A percentile compares a stretch with the other conserved stretches of the same genome.
Conservation (phyloP, 2,113 vertebrate genomes). For the Gasterosteus nipponicus region DNA sequence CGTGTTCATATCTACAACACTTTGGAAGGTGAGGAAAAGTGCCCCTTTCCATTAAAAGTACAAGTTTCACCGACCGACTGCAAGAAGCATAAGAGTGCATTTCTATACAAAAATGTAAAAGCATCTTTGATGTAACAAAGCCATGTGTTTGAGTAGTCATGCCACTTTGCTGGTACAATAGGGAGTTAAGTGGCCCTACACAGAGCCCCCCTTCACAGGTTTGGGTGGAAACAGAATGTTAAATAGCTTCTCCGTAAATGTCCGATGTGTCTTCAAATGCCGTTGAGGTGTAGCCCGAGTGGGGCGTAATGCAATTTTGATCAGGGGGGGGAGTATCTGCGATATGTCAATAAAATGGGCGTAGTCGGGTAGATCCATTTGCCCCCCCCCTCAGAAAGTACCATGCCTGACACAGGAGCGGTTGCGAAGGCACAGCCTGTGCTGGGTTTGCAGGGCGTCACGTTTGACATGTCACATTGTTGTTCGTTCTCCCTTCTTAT, state of each 20-base stretch:
- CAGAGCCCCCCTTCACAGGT: constrained; percentile 38
- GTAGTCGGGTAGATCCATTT: constrained; percentile 41
- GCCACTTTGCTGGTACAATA: constrained; percentile 67
- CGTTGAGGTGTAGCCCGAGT: constrained; percentile 9
- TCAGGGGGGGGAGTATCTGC: constrained; percentile 23
- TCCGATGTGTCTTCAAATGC: constrained; percentile 43
- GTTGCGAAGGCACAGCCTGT: constrained; percentile 45
- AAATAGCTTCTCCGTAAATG: constrained; percentile 26
- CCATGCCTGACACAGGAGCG: constrained; percentile 24
- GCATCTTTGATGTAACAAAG: constrained; percentile 57
- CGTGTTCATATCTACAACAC: constrained; percentile 84
- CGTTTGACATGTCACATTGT: not conserved
- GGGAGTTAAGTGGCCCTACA: constrained; percentile 39
- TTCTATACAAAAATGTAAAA: constrained; percentile 70
- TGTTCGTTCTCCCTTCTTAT: constrained; percentile 38
- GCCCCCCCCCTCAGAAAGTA: constrained; percentile 19
- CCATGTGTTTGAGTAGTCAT: constrained; percentile 48
- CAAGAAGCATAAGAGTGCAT: constrained; percentile 49
- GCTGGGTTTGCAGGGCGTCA: constrained; percentile 27
- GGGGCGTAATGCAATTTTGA: constrained; percentile 18
- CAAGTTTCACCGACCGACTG: constrained; percentile 40
- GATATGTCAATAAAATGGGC: constrained; percentile 56
- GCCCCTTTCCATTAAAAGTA: constrained; percentile 68
- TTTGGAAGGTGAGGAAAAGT: constrained; percentile 79
- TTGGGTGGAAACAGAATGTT: constrained; percentile 11